Evolutionary conservation across 2,797 vertebrate species (phyloP), one percentile per base, ranked within the genome.

Genomic region (Halcyon leucocephala): DNA sequence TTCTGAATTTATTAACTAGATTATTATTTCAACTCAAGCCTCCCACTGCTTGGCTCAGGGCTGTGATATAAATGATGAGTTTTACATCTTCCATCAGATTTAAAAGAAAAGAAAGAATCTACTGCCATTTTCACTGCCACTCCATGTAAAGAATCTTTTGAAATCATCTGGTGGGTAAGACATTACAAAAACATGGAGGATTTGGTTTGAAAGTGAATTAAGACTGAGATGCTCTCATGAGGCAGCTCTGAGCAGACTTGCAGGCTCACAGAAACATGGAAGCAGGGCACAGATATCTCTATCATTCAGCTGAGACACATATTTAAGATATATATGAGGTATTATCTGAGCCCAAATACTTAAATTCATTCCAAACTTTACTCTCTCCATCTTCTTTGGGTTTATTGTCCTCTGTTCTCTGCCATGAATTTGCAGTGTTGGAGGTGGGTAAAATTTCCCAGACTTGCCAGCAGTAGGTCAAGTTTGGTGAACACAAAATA

Each of bases 241-340:
- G 14, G 15, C 16, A 29, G 24, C 33, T 81, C 44, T 64, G 33
- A 84, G 26, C 17, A 86, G 35, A 37, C 14, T 29, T 72, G 7
- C 46, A 90, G 29, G 33, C 39, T 51, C 29, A 28, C 4, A 62
- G 39, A 17, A 41, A 54, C 13, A 18, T 4, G 2, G 6, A 57
- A 66, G 26, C 19, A 67, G 71, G 89, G 21, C n/a, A 35, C 9
- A 66, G 12, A 44, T 65, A 7, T 37, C 57, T 72, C 24, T 54
- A 58, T 24, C 0, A 0, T 62, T 91, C 48, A 67, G 7, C 20
- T 67, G 35, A 58, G 70, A 20, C 16, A 62, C 2, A 2, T 67
- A n/a, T 70, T 87, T 66, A 73, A 87, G 22, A 25, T 14, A 29
- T 0, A 46, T 10, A 51, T 11, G 58, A 58, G 24, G 12, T 79